Conservation (phyloP, 2,797 vertebrate species). For the Phoeniculus purpureus region DNA sequence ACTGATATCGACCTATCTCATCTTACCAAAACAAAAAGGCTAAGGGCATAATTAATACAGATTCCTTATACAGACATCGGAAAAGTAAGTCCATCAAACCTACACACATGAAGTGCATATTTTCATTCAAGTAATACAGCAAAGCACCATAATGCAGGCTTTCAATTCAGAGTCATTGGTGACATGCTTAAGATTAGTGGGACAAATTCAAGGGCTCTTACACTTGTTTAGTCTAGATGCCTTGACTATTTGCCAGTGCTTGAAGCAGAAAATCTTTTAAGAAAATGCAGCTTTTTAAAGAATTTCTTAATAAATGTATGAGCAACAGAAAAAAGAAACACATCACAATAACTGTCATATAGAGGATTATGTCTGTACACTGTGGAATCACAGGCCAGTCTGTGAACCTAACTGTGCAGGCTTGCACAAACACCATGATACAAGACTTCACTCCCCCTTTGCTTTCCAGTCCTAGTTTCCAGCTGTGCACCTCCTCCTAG, state of each 20-base stretch:
- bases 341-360: not conserved
- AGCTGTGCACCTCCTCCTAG: not conserved
- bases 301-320: not conserved
- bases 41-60: not conserved
- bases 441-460: not conserved
- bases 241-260: not conserved
- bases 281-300: not conserved
- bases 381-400: not conserved
- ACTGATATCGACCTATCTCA: not conserved
- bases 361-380: not conserved
- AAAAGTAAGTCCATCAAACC: not conserved
- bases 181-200: not conserved
- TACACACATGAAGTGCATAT: not conserved
- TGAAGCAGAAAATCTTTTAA: not conserved
- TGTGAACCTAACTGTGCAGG: not conserved
- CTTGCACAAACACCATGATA: fast-evolving
- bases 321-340: not conserved
- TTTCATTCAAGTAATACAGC: not conserved
- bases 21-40: not conserved
- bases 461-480: not conserved
- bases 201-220: not conserved
- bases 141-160: not conserved
- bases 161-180: not conserved
- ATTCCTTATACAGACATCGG: not conserved
- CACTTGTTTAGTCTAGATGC: not conserved